Conservation (phyloP, 2,113 vertebrate species). For the Gnathonemus echidnorhynchus region DNA sequence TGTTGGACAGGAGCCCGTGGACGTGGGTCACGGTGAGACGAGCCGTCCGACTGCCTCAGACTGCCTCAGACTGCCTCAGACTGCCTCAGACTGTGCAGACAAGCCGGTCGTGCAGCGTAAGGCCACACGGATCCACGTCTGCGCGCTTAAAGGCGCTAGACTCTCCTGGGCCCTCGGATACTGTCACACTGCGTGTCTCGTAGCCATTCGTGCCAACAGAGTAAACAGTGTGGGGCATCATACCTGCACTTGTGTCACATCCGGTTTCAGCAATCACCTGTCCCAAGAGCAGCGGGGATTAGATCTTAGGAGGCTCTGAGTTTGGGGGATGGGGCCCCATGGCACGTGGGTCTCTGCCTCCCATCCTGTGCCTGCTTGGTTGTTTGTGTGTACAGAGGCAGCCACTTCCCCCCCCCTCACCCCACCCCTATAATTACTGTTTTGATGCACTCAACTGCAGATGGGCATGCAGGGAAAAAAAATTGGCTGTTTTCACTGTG, state of each 20-base stretch:
- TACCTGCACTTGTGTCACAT: background rate
- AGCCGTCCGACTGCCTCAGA: background rate
- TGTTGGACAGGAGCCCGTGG: background rate
- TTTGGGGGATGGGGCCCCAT: background rate
- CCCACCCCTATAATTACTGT: conserved; percentile 26
- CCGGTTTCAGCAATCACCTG: background rate
- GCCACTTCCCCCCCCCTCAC: conserved; percentile 41
- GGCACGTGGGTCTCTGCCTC: background rate
- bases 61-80: background rate
- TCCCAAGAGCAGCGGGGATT: background rate
- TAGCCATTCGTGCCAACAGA: background rate
- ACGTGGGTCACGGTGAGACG: background rate
- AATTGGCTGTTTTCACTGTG: conserved; percentile 14
- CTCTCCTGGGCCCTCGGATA: background rate
- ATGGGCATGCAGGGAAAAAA: conserved; percentile 45
- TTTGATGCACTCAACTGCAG: conserved; percentile 37
- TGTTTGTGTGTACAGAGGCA: conserved; percentile 29
- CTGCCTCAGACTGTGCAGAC: background rate
- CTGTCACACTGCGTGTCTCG: background rate
- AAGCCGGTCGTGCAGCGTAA: background rate
- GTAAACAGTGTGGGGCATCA: background rate
- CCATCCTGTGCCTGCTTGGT: background rate
- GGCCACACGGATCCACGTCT: background rate
- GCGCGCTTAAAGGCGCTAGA: background rate
- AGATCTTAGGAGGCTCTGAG: background rate